Base-by-base conservation (phyloP, 1,140 invertebrate species). In the Antheraea pernyi region DNA sequence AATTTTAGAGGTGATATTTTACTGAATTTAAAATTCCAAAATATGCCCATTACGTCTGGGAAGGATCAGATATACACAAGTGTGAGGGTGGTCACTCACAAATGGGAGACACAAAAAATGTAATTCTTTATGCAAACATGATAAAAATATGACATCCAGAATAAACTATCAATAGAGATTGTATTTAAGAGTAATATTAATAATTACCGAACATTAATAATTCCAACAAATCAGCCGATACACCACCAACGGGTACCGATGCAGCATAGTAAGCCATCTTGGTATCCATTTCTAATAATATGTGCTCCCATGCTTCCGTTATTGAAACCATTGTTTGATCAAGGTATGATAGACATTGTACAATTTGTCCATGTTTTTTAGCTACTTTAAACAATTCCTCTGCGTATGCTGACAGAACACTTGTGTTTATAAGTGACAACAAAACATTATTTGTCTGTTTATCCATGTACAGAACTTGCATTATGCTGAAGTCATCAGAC, bases 291-390 rank as follows among this genome's bases (percentile, higher is more conserved):
- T 99, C 98, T 22, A 98, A 84, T 16, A 99, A 93, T 78, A 99
- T 98, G 71, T 97, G 98, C 92, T 99, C 98, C 97, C 98, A 99
- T 0, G 97, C 96, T 93, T 99, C 98, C 60, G 95, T 96, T 78
- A 99, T 96, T n/a, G 97, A 96, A 75, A 95, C 94, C 84, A 97
- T 95, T 3, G 96, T 96, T 76, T 95, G 94, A 46, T 95, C 95
- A 36, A 97, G 93, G 84, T 97, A 96, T 79, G 94, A 94, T 60
- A 96, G 82, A 8, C 96, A 89, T 72, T 94, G 93, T 13, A 93
- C 84, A 13, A 97, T 94, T 78, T 96, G 94, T 9, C 95, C 94
- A 91, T 97, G 95, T 83, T 96, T 96, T 8, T 94, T 92, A 13
- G 96, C 95, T 16, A 97, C 89, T 22, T 94, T 90, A 78, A 95